Percentiles rank a stretch among this genome's conserved stretches.
phyloP scores from a whole-genome alignment of 1,140 invertebrate genomes.

The Chelonus insularis region DNA sequence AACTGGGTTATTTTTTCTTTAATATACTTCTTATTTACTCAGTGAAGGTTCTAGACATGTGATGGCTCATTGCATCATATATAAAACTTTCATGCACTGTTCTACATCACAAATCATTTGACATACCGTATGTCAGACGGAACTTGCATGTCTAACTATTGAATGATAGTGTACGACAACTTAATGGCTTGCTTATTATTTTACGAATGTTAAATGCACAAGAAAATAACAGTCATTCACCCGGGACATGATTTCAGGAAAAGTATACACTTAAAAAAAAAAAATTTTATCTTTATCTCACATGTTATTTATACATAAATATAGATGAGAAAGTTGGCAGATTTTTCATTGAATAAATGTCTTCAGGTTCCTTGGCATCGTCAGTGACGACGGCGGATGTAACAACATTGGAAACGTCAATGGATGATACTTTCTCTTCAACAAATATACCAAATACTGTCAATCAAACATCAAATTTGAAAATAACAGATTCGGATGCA shows the following conservation, averaged over 20 bases:
- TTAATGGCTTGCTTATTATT: not conserved
- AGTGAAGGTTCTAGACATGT: not conserved
- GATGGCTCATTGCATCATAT: not conserved
- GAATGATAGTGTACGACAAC: constrained; percentile 16
- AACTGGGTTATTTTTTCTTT: constrained; percentile 32
- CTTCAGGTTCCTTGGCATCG: no score
- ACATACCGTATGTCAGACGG: not conserved
- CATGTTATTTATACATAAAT: no score
- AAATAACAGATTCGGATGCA: no score
- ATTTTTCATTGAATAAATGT: no score
- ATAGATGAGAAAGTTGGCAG: no score
- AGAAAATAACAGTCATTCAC: not conserved
- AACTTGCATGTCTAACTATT: constrained; percentile 14
- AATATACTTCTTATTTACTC: not conserved
- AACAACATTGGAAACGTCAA: no score
- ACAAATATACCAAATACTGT: no score
- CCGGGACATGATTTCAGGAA: not conserved
- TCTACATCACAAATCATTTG: not conserved
- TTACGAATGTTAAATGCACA: not conserved
- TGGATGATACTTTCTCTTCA: no score
- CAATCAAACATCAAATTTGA: no score
- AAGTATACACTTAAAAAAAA: no score
- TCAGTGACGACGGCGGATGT: no score
- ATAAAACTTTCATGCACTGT: not conserved
- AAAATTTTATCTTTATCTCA: no score